Evolutionary conservation across 1,140 invertebrate species (phyloP), one percentile per base, ranked within the genome.

Genomic region (Lepidurus packardi): DNA sequence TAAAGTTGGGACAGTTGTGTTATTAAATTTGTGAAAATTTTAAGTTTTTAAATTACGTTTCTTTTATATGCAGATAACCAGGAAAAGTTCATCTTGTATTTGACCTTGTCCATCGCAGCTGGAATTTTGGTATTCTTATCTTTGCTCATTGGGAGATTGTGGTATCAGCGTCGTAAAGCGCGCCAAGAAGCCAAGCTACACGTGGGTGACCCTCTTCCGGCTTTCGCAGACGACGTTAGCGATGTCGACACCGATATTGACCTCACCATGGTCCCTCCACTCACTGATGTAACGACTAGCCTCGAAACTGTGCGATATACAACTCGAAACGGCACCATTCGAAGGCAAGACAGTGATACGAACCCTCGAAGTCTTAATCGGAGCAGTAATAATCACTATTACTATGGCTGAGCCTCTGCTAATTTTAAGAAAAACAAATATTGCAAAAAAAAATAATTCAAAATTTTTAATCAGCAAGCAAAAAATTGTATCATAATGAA

Each of bases 31-130:
- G 0, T 0, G 21, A 7, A 65, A 65, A 65, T 65, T 21, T n/a
- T 65, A 3, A 0, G 7, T 7, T n/a, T 21, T 65, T n/a, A 21
- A 65, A 16, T 7, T 1, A 9, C 21, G 8, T 65, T 65, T 65
- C 53, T 65, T 65, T 74, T 81, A 81, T 80, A 80, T 85, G 43
- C 88, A 94, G 92, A 89, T 82, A 92, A 93, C 83, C 88, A 90
- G 82, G 92, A 93, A 82, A 92, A 91, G 79, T 90, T 92, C 81
- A 90, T 92, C 82, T 85, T 94, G 73, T 93, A 93, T 86, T 85
- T 94, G 81, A 89, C 91, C 43, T 86, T 94, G 79, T 91, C 91
- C 79, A 85, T 92, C 41, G 87, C 89, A 73, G 87, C 85, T 25
- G 91, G 91, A 73, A 84, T 93, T 42, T 83, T 94, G 41, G 83